Evolutionary conservation across 2,797 vertebrate genomes (phyloP), one percentile per base, ranked within the genome.

Genomic region (Dicrostonyx torquatus): DNA sequence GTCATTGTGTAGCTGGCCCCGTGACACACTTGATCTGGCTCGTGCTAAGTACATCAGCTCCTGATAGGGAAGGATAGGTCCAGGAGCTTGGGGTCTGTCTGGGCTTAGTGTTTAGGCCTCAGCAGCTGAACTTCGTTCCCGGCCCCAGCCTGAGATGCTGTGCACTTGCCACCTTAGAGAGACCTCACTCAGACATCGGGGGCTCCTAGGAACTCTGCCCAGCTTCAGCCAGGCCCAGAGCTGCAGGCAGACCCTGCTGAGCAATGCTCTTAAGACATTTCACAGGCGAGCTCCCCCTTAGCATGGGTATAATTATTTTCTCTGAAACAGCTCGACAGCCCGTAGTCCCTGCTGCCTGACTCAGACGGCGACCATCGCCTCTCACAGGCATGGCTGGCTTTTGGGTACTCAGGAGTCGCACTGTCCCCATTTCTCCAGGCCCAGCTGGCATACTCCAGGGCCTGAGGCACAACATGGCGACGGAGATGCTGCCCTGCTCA

Each of bases 261-360:
- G 68, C 48, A 9, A 50, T 15, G 48, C n/a, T 5, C 45, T 26
- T 40, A 29, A 95, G 94, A 90, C 72, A 24, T 84, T 80, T 92
- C 92, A 90, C 87, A 79, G 73, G 94, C 15, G 58, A 10, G 2
- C 76, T 93, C 97, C 92, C 90, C 97, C 97, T 92, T 1, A 0
- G n/a, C 88, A 84, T 45, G 53, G 70, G 94, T 89, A 31, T 92
- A 95, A 97, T 96, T 79, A 76, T 95, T 79, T 97, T 95, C 96
- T 93, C 92, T 31, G 95, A 98, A 97, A 97, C 96, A 97, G 96
- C 95, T 40, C 37, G 80, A 15, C 80, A 53, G 87, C 94, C 94
- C 87, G 5, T 70, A 77, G 89, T 92, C 87, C 73, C 78, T 93
- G 87, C 94, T 91, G 68, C 91, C 93, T 94, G 96, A 87, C 89